A percentile compares a stretch with the other conserved stretches of the same genome.
phyloP scores from a whole-genome alignment of 2,113 vertebrate genomes.

The Corythoichthys intestinalis region DNA sequence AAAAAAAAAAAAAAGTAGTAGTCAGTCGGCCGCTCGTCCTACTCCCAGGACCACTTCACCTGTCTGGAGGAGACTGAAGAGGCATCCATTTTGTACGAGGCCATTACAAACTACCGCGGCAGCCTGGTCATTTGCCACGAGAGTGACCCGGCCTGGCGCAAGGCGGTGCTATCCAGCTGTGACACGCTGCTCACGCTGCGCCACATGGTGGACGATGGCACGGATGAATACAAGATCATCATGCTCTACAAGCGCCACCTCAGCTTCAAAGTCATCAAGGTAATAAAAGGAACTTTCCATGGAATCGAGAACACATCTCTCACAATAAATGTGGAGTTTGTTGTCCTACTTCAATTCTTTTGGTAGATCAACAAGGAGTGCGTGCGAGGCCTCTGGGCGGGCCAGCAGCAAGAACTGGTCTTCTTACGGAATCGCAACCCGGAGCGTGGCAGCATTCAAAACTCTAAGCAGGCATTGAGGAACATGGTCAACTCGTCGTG shows the following conservation, averaged over 20 bases:
- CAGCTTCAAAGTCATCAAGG: slow-evolving; percentile 99
- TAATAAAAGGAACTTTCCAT: slow-evolving; percentile 33
- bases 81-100: slow-evolving; percentile 82
- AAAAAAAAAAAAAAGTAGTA: too few species aligned
- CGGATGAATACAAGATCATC: slow-evolving; percentile 96
- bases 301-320: background rate
- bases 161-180: slow-evolving; percentile 85
- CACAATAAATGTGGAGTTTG: background rate
- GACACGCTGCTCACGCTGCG: slow-evolving; percentile 91
- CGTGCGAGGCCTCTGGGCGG: slow-evolving; percentile 93
- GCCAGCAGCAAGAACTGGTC: slow-evolving; percentile 94
- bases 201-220: slow-evolving; percentile 93
- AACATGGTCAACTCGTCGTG: slow-evolving; percentile 98
- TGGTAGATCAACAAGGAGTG: slow-evolving; percentile 94
- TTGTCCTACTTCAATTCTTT: background rate
- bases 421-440: slow-evolving; percentile 96
- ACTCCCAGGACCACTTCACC: slow-evolving; percentile 90
- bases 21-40: background rate
- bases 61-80: slow-evolving; percentile 96
- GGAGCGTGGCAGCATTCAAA: slow-evolving; percentile 96
- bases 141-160: slow-evolving; percentile 92
- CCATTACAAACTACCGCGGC: slow-evolving; percentile 86
- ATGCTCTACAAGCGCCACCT: slow-evolving; percentile 95
- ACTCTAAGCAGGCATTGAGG: slow-evolving; percentile 92
- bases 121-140: slow-evolving; percentile 95